Conservation (phyloP, 2,797 vertebrate genomes). For the Protonibea diacanthus region DNA sequence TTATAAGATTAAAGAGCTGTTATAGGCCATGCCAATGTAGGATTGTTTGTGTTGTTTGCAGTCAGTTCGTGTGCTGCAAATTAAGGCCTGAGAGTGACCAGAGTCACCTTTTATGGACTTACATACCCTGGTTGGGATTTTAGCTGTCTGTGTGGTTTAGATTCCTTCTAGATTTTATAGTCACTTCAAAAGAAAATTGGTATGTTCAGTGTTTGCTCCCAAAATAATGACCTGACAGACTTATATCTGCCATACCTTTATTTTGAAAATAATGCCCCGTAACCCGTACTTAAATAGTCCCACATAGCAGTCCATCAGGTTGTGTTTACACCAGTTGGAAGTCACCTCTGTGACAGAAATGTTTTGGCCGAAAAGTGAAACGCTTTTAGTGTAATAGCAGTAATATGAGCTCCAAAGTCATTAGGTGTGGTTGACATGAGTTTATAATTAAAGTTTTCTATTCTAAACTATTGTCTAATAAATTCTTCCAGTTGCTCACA, state of each 20-base stretch:
- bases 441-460: constrained; percentile 23
- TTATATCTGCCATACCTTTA: constrained; percentile 53
- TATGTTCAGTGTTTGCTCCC: constrained; percentile 61
- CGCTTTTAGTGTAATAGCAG: neutral
- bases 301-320: constrained; percentile 23
- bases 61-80: constrained; percentile 34
- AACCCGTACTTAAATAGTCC: constrained; percentile 38
- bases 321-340: constrained; percentile 48
- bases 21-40: neutral
- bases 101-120: constrained; percentile 64
- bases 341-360: constrained; percentile 24
- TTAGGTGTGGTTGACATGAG: constrained; percentile 14
- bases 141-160: constrained; percentile 39
- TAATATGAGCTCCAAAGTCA: neutral
- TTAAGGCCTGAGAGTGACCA: constrained; percentile 33
- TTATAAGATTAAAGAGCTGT: neutral
- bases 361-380: constrained; percentile 12
- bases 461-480: constrained; percentile 24
- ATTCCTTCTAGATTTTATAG: constrained; percentile 44
- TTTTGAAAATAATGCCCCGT: constrained; percentile 62
- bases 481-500: constrained; percentile 15
- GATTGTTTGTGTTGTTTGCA: constrained; percentile 32
- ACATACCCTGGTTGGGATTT: constrained; percentile 38
- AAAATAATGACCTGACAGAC: constrained; percentile 50
- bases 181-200: constrained; percentile 55